Conservation (phyloP, 2,113 vertebrate species). For the Poicephalus gulielmi region DNA sequence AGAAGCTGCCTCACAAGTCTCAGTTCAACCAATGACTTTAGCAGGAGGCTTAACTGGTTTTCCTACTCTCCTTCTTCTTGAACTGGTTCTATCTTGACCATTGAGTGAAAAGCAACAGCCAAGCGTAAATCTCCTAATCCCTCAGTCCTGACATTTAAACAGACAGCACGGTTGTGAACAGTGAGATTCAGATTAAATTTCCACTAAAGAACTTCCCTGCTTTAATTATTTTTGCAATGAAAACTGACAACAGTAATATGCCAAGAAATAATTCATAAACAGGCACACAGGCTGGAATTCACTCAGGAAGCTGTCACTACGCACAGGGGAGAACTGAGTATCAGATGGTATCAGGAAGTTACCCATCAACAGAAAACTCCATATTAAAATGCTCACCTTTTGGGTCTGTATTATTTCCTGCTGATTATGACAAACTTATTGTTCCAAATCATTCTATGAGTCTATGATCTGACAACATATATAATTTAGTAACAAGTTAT, state of each 20-base stretch:
- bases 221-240: slow-evolving; percentile 1
- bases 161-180: fast-evolving
- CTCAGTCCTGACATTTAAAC: not conserved
- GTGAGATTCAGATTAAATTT: not conserved
- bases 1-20: not conserved
- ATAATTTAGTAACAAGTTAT: not conserved
- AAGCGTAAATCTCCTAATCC: not conserved
- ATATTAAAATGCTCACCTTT: not conserved
- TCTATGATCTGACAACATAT: not conserved
- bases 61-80: slow-evolving; percentile 10
- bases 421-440: not conserved
- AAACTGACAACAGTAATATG: not conserved
- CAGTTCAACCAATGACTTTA: slow-evolving; percentile 36
- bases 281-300: not conserved
- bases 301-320: not conserved
- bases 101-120: not conserved
- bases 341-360: not conserved
- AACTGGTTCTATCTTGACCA: not conserved
- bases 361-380: not conserved
- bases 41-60: slow-evolving; percentile 54
- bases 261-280: not conserved
- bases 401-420: not conserved
- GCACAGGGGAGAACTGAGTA: not conserved
- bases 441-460: not conserved
- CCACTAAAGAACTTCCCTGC: not conserved